Percentiles rank a stretch among this genome's conserved stretches.
Conservation (phyloP, 2,888 invertebrate species). For the Octonoba sinensis region DNA sequence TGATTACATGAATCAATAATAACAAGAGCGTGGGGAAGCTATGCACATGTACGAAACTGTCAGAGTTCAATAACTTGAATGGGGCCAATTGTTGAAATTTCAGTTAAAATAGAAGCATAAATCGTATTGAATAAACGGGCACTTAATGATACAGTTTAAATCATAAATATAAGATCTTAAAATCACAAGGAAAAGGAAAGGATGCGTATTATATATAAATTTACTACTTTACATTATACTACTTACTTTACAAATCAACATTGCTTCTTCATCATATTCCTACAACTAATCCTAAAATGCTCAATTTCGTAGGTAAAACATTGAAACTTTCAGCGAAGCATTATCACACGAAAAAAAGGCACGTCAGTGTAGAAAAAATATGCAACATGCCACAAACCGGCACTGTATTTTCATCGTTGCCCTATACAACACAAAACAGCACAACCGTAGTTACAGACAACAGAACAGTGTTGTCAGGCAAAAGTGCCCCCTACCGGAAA, state of each 20-base stretch:
- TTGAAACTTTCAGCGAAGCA: slow-evolving; percentile 4
- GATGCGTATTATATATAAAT: too few species aligned
- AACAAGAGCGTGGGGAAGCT: too few species aligned
- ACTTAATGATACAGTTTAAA: too few species aligned
- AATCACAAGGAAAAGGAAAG: too few species aligned
- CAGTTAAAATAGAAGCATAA: too few species aligned
- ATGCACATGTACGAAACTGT: too few species aligned
- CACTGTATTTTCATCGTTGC: slow-evolving; percentile 13
- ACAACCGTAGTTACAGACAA: slow-evolving; percentile 45
- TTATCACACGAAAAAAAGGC: slow-evolving; percentile 16
- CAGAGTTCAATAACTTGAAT: too few species aligned
- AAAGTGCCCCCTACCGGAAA: slow-evolving; percentile 43
- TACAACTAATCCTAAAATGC: slow-evolving; percentile 27
- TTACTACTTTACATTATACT: background rate
- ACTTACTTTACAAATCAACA: slow-evolving; percentile 54
- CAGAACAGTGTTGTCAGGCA: slow-evolving; percentile 59
- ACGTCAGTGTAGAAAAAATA: slow-evolving; percentile 8
- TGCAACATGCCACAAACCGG: slow-evolving; percentile 35
- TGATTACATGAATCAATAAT: too few species aligned
- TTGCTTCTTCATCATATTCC: slow-evolving; percentile 43
- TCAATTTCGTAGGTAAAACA: slow-evolving; percentile 6
- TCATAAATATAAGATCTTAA: too few species aligned
- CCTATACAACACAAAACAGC: slow-evolving; percentile 24
- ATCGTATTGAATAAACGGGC: too few species aligned
- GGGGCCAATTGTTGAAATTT: too few species aligned